phyloP scores from a whole-genome alignment of 2,888 invertebrate genomes.

The Pseudoips prasinana region DNA sequence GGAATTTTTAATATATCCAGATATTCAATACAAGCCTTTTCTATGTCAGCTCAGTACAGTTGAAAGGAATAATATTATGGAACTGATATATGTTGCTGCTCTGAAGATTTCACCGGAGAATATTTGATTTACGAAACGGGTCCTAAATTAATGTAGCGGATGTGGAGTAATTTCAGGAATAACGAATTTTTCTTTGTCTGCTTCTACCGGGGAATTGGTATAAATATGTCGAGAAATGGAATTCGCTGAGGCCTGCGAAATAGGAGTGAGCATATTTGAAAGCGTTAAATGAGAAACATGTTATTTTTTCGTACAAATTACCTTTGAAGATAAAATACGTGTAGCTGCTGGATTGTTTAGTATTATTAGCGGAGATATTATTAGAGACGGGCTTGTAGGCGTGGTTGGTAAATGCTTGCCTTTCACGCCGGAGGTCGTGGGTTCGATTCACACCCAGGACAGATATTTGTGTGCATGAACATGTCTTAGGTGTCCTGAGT shows the following conservation, averaged over 20 bases:
- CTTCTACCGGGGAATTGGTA: conserved; percentile 16
- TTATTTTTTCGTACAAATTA: conserved; percentile 8
- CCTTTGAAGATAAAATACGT: background rate
- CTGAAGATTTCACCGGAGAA: conserved; percentile 24
- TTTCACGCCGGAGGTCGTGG: no score
- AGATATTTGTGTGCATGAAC: no score
- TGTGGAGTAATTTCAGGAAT: conserved; percentile 26
- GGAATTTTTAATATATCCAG: conserved; percentile 65
- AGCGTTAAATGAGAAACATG: conserved; percentile 10
- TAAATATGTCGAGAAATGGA: conserved; percentile 21
- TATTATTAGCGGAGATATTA: no score
- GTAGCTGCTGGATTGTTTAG: no score
- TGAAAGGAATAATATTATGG: conserved; percentile 31
- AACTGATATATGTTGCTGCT: conserved; percentile 21
- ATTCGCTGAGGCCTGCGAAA: conserved; percentile 20
- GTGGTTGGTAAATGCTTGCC: no score
- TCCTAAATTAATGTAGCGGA: conserved; percentile 34
- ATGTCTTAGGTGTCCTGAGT: no score
- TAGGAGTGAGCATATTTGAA: conserved; percentile 15
- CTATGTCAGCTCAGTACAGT: conserved; percentile 42
- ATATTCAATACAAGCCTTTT: conserved; percentile 49
- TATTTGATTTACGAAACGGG: conserved; percentile 34
- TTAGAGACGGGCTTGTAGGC: no score
- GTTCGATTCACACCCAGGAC: no score
- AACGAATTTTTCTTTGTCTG: conserved; percentile 29